These are phyloP conservation scores for Caenorhabditis angaria DNA, from an alignment of 2,888 invertebrate species.

Conservation along the genomic window DNA sequence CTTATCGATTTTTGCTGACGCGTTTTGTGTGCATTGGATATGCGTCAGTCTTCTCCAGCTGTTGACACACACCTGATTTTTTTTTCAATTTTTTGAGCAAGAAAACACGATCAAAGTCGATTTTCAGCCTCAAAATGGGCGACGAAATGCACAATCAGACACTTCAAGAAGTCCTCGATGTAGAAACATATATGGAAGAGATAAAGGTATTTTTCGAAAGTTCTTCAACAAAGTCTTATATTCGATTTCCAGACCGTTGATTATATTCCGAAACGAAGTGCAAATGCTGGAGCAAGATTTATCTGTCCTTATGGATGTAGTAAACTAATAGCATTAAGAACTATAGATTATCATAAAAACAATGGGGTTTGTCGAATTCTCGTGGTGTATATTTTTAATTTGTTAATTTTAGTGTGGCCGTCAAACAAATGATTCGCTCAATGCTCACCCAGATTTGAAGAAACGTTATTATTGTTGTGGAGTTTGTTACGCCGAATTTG, in stretches of 20 bases:
- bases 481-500: slow-evolving; percentile 44
- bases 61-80: background rate
- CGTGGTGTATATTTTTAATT: background rate
- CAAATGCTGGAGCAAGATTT: slow-evolving; percentile 27
- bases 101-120: background rate
- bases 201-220: slow-evolving; percentile 14
- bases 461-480: slow-evolving; percentile 56
- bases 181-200: slow-evolving; percentile 22
- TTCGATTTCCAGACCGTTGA: background rate
- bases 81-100: background rate
- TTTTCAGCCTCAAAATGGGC: slow-evolving; percentile 11
- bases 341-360: slow-evolving; percentile 57
- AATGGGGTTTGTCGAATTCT: slow-evolving; percentile 46
- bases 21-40: slow-evolving; percentile 11
- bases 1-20: slow-evolving; percentile 35
- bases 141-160: slow-evolving; percentile 16
- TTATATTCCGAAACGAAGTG: background rate
- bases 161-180: slow-evolving; percentile 16
- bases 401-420: slow-evolving; percentile 26
- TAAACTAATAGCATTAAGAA: slow-evolving; percentile 49
- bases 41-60: slow-evolving; percentile 10
- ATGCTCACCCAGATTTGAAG: slow-evolving; percentile 27
- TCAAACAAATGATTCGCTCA: slow-evolving; percentile 11
- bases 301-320: slow-evolving; percentile 58
- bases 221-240: background rate